Evolutionary conservation across 2,113 vertebrate genomes (phyloP).

Genomic region (Lamprologus ornatipinnis): DNA sequence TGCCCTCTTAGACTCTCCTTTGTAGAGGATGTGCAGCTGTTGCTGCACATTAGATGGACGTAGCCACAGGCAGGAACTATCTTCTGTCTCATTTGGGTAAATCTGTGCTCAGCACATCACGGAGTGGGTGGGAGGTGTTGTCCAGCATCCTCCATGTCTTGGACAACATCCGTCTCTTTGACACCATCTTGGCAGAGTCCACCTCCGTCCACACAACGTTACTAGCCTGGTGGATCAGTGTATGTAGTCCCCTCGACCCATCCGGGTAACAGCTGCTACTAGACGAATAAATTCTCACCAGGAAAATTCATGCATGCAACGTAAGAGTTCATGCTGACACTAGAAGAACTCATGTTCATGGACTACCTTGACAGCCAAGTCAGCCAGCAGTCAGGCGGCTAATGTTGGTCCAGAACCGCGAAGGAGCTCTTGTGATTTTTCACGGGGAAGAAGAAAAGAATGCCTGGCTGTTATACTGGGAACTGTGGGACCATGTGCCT

Average conservation of each 20-base stretch:
- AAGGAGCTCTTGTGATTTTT: neutral
- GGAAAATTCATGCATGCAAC: neutral
- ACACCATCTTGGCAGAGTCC: neutral
- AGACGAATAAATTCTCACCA: neutral
- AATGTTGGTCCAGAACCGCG: neutral
- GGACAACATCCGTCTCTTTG: neutral
- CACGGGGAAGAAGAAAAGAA: rapidly evolving
- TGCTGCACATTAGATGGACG: neutral
- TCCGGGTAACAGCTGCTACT: rapidly evolving
- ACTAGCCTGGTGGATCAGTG: neutral
- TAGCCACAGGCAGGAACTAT: neutral
- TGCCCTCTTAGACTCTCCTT: neutral
- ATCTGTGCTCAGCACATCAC: neutral
- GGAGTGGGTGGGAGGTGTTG: neutral
- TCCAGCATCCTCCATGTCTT: neutral
- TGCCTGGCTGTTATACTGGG: neutral
- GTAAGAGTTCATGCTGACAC: neutral
- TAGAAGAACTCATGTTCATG: neutral
- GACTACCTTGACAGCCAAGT: neutral
- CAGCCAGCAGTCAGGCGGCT: neutral
- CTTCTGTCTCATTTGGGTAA: neutral
- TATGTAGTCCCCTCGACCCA: neutral
- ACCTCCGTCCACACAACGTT: neutral
- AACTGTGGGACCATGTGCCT: neutral
- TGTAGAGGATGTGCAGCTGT: neutral